A percentile compares a stretch with the other conserved stretches of the same genome.
These are phyloP conservation scores for Cuculus canorus DNA, from an alignment of 2,797 vertebrate species.

Conservation along the genomic window DNA sequence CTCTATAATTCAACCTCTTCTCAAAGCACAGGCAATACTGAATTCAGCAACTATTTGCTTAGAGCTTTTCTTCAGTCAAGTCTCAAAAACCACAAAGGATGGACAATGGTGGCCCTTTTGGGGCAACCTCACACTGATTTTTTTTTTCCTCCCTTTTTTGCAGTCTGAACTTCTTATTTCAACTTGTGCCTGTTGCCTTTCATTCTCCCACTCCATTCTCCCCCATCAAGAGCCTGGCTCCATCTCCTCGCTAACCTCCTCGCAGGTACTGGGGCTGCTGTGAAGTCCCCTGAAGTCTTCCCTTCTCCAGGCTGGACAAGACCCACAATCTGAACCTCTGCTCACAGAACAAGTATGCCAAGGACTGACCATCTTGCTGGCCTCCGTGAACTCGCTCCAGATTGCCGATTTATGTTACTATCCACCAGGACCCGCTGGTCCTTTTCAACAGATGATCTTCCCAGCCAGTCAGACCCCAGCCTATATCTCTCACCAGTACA, in stretches of 20 bases:
- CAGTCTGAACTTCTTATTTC: background rate
- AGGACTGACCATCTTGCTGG: background rate
- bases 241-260: background rate
- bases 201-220: accelerated
- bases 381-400: background rate
- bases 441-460: background rate
- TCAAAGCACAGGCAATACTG: background rate
- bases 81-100: background rate
- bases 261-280: background rate
- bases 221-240: background rate
- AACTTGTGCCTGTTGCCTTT: background rate
- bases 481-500: accelerated
- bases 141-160: background rate
- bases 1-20: background rate
- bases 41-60: background rate
- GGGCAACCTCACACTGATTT: background rate
- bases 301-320: background rate
- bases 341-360: background rate
- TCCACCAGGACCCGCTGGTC: accelerated
- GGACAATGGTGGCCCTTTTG: background rate
- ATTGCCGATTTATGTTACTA: background rate
- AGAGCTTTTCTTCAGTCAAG: background rate
- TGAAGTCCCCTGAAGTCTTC: background rate
- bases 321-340: background rate
- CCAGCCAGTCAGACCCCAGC: background rate